Base-by-base conservation (phyloP, 2,888 invertebrate genomes). In the Spilosoma lubricipeda region DNA sequence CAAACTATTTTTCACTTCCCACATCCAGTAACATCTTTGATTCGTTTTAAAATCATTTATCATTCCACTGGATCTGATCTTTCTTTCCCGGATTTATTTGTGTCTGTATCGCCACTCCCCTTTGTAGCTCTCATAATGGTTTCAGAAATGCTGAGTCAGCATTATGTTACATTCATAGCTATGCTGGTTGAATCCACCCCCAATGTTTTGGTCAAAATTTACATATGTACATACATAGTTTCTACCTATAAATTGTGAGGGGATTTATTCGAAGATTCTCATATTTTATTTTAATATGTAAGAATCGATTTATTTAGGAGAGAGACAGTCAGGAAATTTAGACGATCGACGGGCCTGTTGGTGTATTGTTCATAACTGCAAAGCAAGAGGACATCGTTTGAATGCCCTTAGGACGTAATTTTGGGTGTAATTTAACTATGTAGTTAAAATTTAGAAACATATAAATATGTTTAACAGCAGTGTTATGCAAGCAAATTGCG, bases 21-120 rank as follows among this genome's bases (percentile, higher is more conserved):
- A 71, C 73, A 71, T 59, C 70, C 27, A 27, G 71, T 65, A 69
- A 78, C 76, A 81, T 87, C 88, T 80, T 77, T 77, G 79, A 86
- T 91, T 93, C 90, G 88, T 90, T 94, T 93, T 93, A 92, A 93
- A 93, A 91, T 91, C 91, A 94, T 94, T 93, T 89, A 94, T 94
- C 94, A 94, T 89, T 83, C 84, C 80, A 85, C 82, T 75, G 85
- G 80, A 90, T 70, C 63, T 91, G 90, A 91, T 92, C 89, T 81
- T 89, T 87, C 87, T 86, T 81, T 83, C 84, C 83, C 85, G 82
- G 88, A 92, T 93, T 91, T 92, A 92, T 92, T 91, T 91, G 90
- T 91, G 90, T 92, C 88, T 91, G 90, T 90, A 89, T 87, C 88
- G 80, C 84, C 85, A 83, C 82, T 86, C 87, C 89, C 82, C 81